A percentile compares a stretch with the other conserved stretches of the same genome.
These are phyloP conservation scores for Falco novaeseelandiae DNA, from an alignment of 2,797 vertebrate species.

Conservation along the genomic window DNA sequence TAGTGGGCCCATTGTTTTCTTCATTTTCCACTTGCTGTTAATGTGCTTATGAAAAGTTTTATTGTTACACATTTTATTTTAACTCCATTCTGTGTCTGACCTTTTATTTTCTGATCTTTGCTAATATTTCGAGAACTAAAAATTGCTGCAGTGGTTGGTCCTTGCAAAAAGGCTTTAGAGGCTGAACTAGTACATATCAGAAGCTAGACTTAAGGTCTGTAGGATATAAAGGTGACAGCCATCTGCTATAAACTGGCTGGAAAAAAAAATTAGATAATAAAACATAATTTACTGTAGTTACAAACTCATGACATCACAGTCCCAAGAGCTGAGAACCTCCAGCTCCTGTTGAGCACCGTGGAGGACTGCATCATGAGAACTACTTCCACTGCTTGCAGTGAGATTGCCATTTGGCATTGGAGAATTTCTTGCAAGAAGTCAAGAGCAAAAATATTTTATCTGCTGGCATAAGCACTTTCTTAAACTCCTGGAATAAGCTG, in stretches of 20 bases:
- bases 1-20: neutral
- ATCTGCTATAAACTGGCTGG: neutral
- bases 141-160: neutral
- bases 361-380: neutral
- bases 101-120: neutral
- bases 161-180: neutral
- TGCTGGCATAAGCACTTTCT: neutral
- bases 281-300: neutral
- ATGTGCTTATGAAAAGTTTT: neutral
- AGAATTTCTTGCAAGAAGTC: neutral
- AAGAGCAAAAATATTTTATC: neutral
- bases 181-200: neutral
- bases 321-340: fast-evolving
- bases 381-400: neutral
- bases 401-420: neutral
- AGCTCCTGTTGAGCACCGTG: neutral
- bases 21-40: neutral
- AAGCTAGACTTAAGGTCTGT: neutral
- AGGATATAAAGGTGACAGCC: neutral
- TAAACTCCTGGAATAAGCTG: neutral
- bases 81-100: neutral
- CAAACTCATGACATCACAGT: neutral
- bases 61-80: neutral
- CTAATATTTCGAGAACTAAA: neutral
- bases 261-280: neutral